Evolutionary conservation across 2,113 vertebrate genomes (phyloP), one percentile per base, ranked within the genome.

Genomic region (Desmodus rotundus): DNA sequence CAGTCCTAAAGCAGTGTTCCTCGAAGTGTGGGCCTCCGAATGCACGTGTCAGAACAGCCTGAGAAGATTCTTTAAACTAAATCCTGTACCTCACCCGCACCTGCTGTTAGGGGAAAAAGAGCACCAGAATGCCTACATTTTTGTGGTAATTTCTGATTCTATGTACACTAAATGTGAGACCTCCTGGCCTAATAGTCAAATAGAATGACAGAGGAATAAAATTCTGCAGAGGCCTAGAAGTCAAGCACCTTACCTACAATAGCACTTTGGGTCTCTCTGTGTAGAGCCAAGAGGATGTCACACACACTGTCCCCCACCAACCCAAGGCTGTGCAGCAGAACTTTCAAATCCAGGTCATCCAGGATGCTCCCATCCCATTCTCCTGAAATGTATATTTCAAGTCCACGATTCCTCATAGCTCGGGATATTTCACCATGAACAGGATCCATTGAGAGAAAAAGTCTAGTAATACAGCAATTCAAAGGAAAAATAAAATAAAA

Each of bases 401-500:
- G 98, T 31, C 99, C 99, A 95, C 99, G 98, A 98, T 99, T 99
- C 96, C 99, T 98, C 99, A 99, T 99, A 70, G 99, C 99, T 97
- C 99, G 98, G 89, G 99, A 99, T 98, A 99, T 99, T 98, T 99
- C 99, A 31, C 99, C 99, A 17, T 99, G 99, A 4, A 97, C 83
- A n/a, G 99, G 99, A 98, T 99, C 99, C 99, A 99, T 99, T 74
- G 99, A 99, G 93, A 99, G 99, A 96, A 99, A 99, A 95, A 99
- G 98, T 93, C 99, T 99, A 97, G 72, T n/a, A 95, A 96, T 50
- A 33, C 1, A 38, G 52, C n/a, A 95, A 95, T 93, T 91, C 31
- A 74, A 86, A 93, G 9, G 3, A 28, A 52, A 89, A 72, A 52
- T 5, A 65, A 56, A 38, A 24, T 73, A 65, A n/a, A 91, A 91